These are phyloP conservation scores for Drosophila niveifrons DNA, from an alignment of 2,888 invertebrate species.

Conservation along the genomic window DNA sequence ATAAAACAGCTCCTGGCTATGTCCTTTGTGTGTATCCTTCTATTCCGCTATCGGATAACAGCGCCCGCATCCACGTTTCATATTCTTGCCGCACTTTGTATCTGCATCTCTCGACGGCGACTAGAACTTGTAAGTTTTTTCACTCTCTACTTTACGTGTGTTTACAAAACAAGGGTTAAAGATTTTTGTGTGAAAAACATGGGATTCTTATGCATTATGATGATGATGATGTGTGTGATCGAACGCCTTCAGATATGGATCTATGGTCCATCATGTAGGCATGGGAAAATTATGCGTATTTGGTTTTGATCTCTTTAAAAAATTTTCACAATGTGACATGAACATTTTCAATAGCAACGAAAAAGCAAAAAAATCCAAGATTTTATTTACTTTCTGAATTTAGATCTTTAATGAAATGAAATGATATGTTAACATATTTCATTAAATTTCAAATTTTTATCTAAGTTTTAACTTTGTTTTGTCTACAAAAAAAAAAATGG, in stretches of 20 bases:
- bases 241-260: conserved; percentile 68
- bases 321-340: not conserved
- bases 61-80: conserved; percentile 77
- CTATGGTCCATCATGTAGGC: conserved; percentile 61
- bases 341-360: not conserved
- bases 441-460: no score
- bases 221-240: conserved; percentile 58
- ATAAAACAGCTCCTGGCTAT: conserved; percentile 38
- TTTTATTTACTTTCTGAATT: not conserved
- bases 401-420: not conserved
- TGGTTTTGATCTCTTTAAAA: conserved; percentile 7
- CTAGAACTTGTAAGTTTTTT: conserved; percentile 72
- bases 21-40: conserved; percentile 52
- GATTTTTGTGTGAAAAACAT: conserved; percentile 65
- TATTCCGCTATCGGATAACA: conserved; percentile 82
- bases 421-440: not conserved
- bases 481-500: no score
- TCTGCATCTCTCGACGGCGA: conserved; percentile 55
- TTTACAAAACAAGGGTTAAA: conserved; percentile 63
- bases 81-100: conserved; percentile 54
- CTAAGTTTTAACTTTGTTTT: no score
- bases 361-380: not conserved
- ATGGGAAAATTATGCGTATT: conserved; percentile 56
- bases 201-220: conserved; percentile 59
- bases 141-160: conserved; percentile 13